Base-by-base conservation (phyloP, 37 sponge, comb jelly and placozoan genomes). In the Theonella swinhoei region DNA sequence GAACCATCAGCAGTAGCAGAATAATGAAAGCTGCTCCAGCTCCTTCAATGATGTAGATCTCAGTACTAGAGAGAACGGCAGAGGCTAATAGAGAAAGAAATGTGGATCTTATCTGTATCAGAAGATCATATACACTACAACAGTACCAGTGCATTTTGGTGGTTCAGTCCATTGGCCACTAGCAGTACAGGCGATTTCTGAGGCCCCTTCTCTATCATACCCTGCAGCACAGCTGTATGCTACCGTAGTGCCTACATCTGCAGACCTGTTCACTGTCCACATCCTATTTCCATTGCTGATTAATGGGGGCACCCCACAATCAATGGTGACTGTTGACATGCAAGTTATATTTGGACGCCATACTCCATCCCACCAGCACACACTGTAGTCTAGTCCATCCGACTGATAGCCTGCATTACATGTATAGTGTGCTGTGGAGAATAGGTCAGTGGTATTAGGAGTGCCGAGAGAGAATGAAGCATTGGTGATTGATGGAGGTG, bases 11-110 rank as follows among this genome's bases (percentile, higher is more conserved):
- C 3, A 68, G 69, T 1, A 68, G 25, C 32, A 68, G 69, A 5
- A 29, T 1, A 33, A 68, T 25, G 5, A 28, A 28, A 20, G 33
- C 69, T 32, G 34, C 9, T 7, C 69, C 69, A 8, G 69, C 31
- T 22, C 33, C 69, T 33, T 33, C 69, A 68, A 68, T 31, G 33
- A 68, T 68, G 33, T 33, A 7, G 25, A 68, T 68, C 69, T 68
- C 69, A 28, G 34, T 29, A 31, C 32, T 32, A 3, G 69, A 33
- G 20, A 68, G 69, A 1, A 68, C 69, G 20, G 69, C 33, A 0
- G 34, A 28, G 14, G 34, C 69, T 29, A 33, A 5, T 20, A 2
- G 26, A n/a, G 3, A 63, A n/a, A n/a, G n/a, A n/a, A n/a, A 17
- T 47, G 7, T 17, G 14, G 54, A 47, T 14, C 14, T 14, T 47